Evolutionary conservation across 2,888 invertebrate genomes (phyloP).

Genomic region (Caradrina clavipalpis): DNA sequence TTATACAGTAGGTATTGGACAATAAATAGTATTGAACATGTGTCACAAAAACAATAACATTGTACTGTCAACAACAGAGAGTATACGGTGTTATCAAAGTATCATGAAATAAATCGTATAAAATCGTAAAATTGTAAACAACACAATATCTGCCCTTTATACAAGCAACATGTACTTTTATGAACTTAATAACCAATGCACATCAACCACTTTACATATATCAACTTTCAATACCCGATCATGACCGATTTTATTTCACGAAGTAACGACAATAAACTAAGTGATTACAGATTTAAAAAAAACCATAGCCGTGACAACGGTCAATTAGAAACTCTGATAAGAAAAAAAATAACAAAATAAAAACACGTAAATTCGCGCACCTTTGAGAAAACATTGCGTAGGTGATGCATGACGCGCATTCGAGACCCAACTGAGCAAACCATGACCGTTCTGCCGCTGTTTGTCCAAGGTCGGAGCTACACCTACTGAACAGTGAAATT

Average conservation of each 20-base stretch:
- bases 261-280: slow-evolving; percentile 3
- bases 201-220: slow-evolving; percentile 47
- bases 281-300: not conserved
- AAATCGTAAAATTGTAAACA: slow-evolving; percentile 27
- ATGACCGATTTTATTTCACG: slow-evolving; percentile 43
- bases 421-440: slow-evolving; percentile 79
- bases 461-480: slow-evolving; percentile 69
- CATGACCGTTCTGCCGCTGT: slow-evolving; percentile 67
- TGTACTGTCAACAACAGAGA: slow-evolving; percentile 19
- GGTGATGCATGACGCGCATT: slow-evolving; percentile 86
- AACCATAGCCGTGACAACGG: not conserved
- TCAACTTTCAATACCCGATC: slow-evolving; percentile 47
- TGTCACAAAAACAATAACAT: not conserved
- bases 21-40: slow-evolving; percentile 16
- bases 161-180: slow-evolving; percentile 11
- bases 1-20: slow-evolving; percentile 1
- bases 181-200: slow-evolving; percentile 40
- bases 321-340: slow-evolving; percentile 22
- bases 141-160: slow-evolving; percentile 26
- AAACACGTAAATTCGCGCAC: slow-evolving; percentile 68
- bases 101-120: slow-evolving; percentile 21
- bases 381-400: slow-evolving; percentile 87
- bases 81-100: not conserved
- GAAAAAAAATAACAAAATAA: slow-evolving; percentile 48
- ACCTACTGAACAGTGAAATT: slow-evolving; percentile 73